Percentiles rank a stretch among this genome's conserved stretches.
These are phyloP conservation scores for Plagodis dolabraria DNA, from an alignment of 2,888 invertebrate species.

Conservation along the genomic window DNA sequence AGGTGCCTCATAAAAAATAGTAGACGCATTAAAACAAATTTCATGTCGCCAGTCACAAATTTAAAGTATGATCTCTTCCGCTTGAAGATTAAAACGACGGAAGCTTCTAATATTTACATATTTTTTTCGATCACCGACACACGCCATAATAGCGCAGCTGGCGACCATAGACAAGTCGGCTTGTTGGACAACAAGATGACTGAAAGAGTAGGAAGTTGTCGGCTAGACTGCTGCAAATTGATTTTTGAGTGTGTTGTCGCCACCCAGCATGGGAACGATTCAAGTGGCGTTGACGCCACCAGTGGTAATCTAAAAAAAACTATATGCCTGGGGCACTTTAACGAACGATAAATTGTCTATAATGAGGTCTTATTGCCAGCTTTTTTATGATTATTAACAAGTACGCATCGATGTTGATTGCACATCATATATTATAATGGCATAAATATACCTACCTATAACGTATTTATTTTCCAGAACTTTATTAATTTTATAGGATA, in stretches of 20 bases:
- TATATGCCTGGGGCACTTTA: constrained; percentile 51
- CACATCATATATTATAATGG: not conserved
- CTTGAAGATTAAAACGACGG: constrained; percentile 35
- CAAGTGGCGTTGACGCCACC: constrained; percentile 65
- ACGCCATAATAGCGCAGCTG: constrained; percentile 37
- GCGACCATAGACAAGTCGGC: constrained; percentile 35
- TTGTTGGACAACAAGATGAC: constrained; percentile 23
- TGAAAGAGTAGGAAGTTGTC: constrained; percentile 57
- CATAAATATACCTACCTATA: no score
- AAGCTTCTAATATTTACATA: constrained; percentile 28
- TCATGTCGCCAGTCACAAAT: constrained; percentile 30
- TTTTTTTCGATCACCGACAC: constrained; percentile 32
- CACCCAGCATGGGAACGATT: constrained; percentile 65
- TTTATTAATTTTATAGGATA: not conserved
- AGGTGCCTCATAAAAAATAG: constrained; percentile 18
- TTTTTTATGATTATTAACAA: constrained; percentile 25
- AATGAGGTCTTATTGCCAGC: constrained; percentile 50
- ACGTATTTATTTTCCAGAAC: not conserved
- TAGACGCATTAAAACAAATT: constrained; percentile 31
- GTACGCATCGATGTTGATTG: constrained; percentile 6
- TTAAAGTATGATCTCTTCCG: constrained; percentile 25
- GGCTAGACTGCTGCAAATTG: constrained; percentile 82
- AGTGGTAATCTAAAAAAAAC: constrained; percentile 55
- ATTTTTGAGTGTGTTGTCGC: constrained; percentile 78
- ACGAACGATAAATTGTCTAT: constrained; percentile 68